Evolutionary conservation across 2,888 invertebrate species (phyloP), one percentile per base, ranked within the genome.

Genomic region (Zeuzera pyrina): DNA sequence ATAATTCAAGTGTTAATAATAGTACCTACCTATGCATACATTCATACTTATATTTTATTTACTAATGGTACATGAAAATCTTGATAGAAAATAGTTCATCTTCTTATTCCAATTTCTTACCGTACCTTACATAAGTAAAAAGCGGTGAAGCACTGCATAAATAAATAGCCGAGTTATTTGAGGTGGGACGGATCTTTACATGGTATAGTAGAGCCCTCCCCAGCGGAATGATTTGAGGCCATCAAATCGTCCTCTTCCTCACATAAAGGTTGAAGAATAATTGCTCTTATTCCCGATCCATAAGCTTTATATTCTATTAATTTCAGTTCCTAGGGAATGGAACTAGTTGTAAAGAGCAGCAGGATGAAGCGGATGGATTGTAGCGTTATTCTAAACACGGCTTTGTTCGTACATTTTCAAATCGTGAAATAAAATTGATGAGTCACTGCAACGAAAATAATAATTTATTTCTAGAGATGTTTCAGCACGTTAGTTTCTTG

Each of bases 241-340:
- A 71, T 54, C 70, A 79, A 83, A 81, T 81, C 77, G 79, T 60
- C 46, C 62, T 61, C 79, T 74, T 83, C 83, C 81, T 78, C 67
- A 50, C 69, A 41, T 40, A 39, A 44, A 44, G 43, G 53, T 49
- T 55, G 52, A 36, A 39, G 57, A 49, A 74, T 71, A 69, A 67
- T 63, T 68, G 59, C 57, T 58, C 63, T 50, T 78, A 72, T 68
- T 48, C 47, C 55, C 53, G 47, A 42, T 39, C 39, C 36, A 62
- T 61, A 81, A 64, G 68, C 55, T 52, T 52, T 48, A 50, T 58
- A 66, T 66, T 69, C 49, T 53, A 43, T 36, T 59, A 59, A 26
- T 22, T n/a, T 13, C 34, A 36, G 41, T 47, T 37, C 42, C 62
- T 50, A 63, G 59, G 60, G 63, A 67, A 65, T 53, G 54, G 56